phyloP scores from a whole-genome alignment of 2,888 invertebrate genomes.

The Mylabris sibirica region DNA sequence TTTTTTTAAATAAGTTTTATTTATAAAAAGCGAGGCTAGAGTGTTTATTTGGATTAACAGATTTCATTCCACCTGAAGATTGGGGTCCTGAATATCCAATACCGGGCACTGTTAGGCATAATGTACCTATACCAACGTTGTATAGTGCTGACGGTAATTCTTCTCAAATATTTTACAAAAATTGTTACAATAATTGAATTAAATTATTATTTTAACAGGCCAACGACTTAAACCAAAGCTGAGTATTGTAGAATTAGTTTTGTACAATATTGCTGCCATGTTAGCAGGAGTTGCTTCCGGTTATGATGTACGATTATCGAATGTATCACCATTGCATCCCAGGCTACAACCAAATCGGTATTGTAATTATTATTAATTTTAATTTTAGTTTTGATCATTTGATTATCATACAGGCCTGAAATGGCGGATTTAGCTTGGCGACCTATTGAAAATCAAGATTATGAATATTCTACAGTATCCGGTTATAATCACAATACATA shows the following conservation, averaged over 20 bases:
- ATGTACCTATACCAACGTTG: slow-evolving; percentile 81
- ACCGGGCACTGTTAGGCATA: slow-evolving; percentile 63
- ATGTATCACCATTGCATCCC: slow-evolving; percentile 84
- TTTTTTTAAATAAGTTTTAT: slow-evolving; percentile 7
- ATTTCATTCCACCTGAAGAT: slow-evolving; percentile 65
- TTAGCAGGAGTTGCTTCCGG: slow-evolving; percentile 91
- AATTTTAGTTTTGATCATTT: slow-evolving; percentile 13
- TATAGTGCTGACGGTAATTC: slow-evolving; percentile 75
- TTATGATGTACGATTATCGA: slow-evolving; percentile 89
- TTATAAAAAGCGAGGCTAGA: slow-evolving; percentile 28
- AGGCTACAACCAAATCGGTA: slow-evolving; percentile 76
- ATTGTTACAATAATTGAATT: neutral
- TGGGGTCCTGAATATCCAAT: slow-evolving; percentile 72
- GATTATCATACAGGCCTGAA: slow-evolving; percentile 51
- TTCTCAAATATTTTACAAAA: neutral
- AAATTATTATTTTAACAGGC: slow-evolving; percentile 42
- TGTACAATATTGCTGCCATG: slow-evolving; percentile 92
- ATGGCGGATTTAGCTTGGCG: slow-evolving; percentile 57
- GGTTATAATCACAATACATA: slow-evolving; percentile 86
- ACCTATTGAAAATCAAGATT: slow-evolving; percentile 60
- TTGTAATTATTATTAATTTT: slow-evolving; percentile 21
- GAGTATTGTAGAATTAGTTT: slow-evolving; percentile 76
- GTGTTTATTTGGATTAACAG: slow-evolving; percentile 52
- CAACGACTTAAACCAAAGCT: slow-evolving; percentile 72
- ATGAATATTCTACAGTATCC: slow-evolving; percentile 66